These are phyloP conservation scores for Pimephales promelas DNA, from an alignment of 2,113 vertebrate genomes.

Conservation along the genomic window DNA sequence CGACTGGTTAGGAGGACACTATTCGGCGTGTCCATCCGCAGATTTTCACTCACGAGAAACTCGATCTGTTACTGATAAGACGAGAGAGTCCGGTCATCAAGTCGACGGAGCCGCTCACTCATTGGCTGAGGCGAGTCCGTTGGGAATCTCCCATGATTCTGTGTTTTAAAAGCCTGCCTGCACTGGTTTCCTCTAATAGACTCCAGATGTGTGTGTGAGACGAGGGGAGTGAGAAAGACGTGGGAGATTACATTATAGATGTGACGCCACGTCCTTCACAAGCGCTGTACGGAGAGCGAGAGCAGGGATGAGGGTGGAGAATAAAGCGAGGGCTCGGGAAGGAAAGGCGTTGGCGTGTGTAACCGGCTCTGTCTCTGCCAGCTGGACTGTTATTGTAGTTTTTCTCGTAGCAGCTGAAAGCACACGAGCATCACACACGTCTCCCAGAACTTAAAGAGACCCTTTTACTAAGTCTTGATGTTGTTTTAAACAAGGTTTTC, in stretches of 20 bases:
- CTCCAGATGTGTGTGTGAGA: conserved; percentile 56
- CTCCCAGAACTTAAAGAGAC: neutral
- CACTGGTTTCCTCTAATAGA: conserved; percentile 51
- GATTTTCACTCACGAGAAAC: conserved; percentile 17
- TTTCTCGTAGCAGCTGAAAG: neutral
- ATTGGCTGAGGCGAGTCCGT: conserved; percentile 17
- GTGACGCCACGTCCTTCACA: conserved; percentile 67
- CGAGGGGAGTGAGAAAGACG: conserved; percentile 39
- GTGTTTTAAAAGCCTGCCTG: conserved; percentile 44
- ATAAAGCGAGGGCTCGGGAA: conserved; percentile 16
- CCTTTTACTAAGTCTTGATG: no score
- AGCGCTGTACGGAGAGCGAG: neutral
- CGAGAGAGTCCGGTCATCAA: conserved; percentile 22
- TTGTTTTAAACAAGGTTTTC: no score
- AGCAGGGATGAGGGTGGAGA: conserved; percentile 25
- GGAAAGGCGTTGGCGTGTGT: conserved; percentile 5
- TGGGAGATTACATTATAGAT: conserved; percentile 56
- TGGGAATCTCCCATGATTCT: conserved; percentile 57
- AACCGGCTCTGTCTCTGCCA: neutral
- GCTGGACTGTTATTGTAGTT: neutral
- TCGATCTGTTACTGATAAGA: conserved; percentile 26
- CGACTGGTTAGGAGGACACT: no score
- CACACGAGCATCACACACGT: neutral
- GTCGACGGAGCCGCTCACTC: conserved; percentile 27
- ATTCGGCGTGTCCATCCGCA: neutral